Evolutionary conservation across 92 coral and sea anemone species (phyloP), one percentile per base, ranked within the genome.

Genomic region (Zoanthus sociatus): DNA sequence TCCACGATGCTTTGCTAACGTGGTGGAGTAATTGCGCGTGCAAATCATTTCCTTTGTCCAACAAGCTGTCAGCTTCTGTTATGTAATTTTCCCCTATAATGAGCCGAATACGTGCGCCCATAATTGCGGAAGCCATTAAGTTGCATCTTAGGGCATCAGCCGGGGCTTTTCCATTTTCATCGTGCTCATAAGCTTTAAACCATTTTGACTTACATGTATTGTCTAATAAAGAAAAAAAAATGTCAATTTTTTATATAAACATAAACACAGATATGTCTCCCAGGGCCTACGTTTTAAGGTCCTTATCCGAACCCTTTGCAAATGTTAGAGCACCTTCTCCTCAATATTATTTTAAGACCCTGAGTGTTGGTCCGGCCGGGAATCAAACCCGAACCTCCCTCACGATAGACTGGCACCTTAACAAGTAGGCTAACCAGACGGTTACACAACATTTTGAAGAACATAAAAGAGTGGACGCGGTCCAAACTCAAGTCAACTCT

Each of bases 1-100:
- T 85, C 95, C 95, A 94, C 18, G 89, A 78, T n/a, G 92, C 92
- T 88, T 94, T 92, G 86, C 98, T 90, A 63, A 94, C 95, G 69
- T 90, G 92, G 64, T 93, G 94, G 46, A 94, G 88, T 13, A 94
- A 84, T 69, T 94, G 94, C 4, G 98, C 95, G 70, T 90, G 94
- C 63, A 90, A 93, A 76, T 94, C 88, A 68, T 81, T 64, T 1
- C 91, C 92, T 11, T 72, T 73, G 32, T 88, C 94, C 18, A 88
- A 86, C 33, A 92, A 76, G 7, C 90, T 94, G 77, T 94, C 98
- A 5, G 95, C 93, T 61, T 94, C 95, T 46, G 92, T 83, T 74
- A 89, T 63, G 83, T 88, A 89, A 21, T 76, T 58, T 0, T 32
- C 72, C 1, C 84, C 87, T 47, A 78, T 71, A 78, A 79, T 60